Percentiles rank a stretch among this genome's conserved stretches.
Evolutionary conservation across 2,113 vertebrate species (phyloP).

Genomic region (Phaetusa simplex): DNA sequence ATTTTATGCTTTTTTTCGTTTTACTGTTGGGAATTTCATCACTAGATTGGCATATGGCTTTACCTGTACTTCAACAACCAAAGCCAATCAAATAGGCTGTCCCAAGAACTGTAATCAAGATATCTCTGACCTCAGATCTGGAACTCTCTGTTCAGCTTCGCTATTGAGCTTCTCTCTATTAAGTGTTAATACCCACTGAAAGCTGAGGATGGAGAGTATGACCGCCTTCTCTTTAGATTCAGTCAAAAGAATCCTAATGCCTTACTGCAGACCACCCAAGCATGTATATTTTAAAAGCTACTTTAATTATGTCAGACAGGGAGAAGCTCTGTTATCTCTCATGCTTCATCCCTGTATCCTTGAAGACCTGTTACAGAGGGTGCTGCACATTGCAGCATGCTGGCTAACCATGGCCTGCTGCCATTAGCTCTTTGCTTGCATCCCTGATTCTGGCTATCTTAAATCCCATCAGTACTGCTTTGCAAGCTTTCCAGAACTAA

Average conservation of each 20-base stretch:
- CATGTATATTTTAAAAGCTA: background rate
- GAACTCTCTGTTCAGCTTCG: background rate
- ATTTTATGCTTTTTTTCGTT: background rate
- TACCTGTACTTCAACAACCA: background rate
- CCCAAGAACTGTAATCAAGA: background rate
- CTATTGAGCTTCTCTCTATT: background rate
- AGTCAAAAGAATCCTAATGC: background rate
- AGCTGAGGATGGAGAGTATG: background rate
- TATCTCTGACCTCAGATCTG: background rate
- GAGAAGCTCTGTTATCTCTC: background rate
- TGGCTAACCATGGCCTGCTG: background rate
- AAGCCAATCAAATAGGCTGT: background rate
- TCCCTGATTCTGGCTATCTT: background rate
- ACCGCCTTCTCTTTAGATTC: background rate
- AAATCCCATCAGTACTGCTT: background rate
- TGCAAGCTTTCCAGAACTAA: background rate
- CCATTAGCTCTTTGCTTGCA: background rate
- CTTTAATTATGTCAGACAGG: background rate
- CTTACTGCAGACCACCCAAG: background rate
- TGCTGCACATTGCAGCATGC: background rate
- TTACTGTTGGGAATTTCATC: background rate
- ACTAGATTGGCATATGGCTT: background rate
- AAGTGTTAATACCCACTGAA: background rate
- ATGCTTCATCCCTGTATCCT: background rate
- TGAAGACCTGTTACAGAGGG: background rate